phyloP scores from a whole-genome alignment of 1,140 invertebrate species.

The Olivierus martensii region DNA sequence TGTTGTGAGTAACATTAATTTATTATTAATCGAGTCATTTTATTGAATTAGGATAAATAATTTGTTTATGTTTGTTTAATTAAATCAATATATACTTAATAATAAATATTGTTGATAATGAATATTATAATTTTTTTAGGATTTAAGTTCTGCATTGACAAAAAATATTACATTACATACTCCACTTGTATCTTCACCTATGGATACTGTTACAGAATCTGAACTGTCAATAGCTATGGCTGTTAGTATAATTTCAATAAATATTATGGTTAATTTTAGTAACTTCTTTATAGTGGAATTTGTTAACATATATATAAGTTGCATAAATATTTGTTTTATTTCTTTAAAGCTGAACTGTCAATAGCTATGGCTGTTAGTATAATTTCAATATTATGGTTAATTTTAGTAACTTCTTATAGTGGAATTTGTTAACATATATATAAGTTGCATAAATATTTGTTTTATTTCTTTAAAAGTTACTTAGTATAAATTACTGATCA shows the following conservation, averaged over 20 bases:
- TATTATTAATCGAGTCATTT: background rate
- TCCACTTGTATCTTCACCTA: slow-evolving; percentile 93
- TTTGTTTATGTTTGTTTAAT: background rate
- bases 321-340: no score
- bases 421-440: no score
- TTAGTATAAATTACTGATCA: no score
- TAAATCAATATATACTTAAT: background rate
- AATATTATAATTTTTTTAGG: slow-evolving; percentile 31
- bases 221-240: slow-evolving; percentile 99
- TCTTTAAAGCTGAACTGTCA: slow-evolving; percentile 99
- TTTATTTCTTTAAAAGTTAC: no score
- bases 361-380: slow-evolving; percentile 88
- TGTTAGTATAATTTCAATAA: slow-evolving; percentile 39
- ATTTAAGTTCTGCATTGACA: slow-evolving; percentile 75
- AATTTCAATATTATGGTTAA: no score
- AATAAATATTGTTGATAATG: background rate
- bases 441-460: no score
- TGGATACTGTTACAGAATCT: slow-evolving; percentile 99
- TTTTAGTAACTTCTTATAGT: no score
- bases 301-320: no score
- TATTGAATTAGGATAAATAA: background rate
- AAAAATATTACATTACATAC: slow-evolving; percentile 79
- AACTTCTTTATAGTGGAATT: no score
- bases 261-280: no score
- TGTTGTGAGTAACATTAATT: slow-evolving; percentile 44